Base-by-base conservation (phyloP, 2,113 vertebrate genomes). In the Tor tambroides region DNA sequence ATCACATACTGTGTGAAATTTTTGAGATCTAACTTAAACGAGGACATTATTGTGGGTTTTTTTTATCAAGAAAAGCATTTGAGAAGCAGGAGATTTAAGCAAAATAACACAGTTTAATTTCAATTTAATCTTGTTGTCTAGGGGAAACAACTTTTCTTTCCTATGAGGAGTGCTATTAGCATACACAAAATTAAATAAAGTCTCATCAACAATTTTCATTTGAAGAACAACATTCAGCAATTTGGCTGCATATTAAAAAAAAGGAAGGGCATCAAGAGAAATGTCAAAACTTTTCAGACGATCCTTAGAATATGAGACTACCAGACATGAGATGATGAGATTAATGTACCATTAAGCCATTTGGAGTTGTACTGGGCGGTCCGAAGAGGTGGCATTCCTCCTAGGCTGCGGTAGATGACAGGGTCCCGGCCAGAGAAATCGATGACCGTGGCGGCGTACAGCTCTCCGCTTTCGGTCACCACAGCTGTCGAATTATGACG, bases 351-450 rank as follows among this genome's bases (percentile, higher is more conserved):
- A 46, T 99, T 99, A 92, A 99, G 98, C 98, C 98, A 99, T 83
- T 99, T 99, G 91, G 98, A 99, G 96, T 99, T 99, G 93, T 99
- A 99, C 89, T 99, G 98, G 21, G 98, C 98, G 0, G 98, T 99
- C 80, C 98, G 95, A 19, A 99, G 96, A 0, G 98, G 97, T 0
- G 98, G 98, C 94, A 97, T 95, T 0, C 96, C 97, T 51, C 98
- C 98, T 91, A 99, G 94, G 93, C 98, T 99, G 91, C 98, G 97
- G 93, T 99, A 99, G 92, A 99, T 99, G 91, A 97, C 98, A 0
- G 98, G 97, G 93, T 99, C 98, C 6, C 98, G 95, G 38, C 98
- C 98, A 0, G 98, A 99, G 95, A 99, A 99, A 95, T 99, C 98
- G 19, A 99, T 99, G 91, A 99, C 98, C 0, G 98, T 99, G 85